These are phyloP conservation scores for Crax fasciolata DNA, from an alignment of 2,797 vertebrate species.

Conservation along the genomic window DNA sequence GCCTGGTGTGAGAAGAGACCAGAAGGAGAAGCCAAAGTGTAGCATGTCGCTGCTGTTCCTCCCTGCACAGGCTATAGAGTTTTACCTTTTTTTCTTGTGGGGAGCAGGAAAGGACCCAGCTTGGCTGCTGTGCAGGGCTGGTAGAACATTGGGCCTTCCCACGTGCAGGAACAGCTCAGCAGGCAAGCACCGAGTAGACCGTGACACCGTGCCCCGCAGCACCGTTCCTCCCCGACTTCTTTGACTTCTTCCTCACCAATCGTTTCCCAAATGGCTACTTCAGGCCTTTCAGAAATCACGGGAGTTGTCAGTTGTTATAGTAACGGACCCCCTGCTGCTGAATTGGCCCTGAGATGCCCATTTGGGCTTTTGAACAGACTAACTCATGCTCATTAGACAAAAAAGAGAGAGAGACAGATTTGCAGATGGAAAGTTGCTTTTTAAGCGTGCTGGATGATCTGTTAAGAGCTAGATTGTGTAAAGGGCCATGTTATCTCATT, in stretches of 20 bases:
- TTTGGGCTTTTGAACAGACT: constrained; percentile 73
- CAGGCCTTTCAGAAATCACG: constrained; percentile 67
- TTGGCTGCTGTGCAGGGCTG: not conserved
- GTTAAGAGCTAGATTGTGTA: constrained; percentile 39
- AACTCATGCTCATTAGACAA: constrained; percentile 76
- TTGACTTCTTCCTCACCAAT: constrained; percentile 56
- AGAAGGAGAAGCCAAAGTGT: rapidly evolving
- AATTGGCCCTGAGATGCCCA: constrained; percentile 76
- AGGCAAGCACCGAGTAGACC: not conserved
- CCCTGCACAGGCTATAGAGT: rapidly evolving
- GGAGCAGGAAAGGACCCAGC: not conserved
- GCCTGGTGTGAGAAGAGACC: not conserved
- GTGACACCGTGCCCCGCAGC: not conserved
- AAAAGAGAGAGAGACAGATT: constrained; percentile 67
- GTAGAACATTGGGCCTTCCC: not conserved
- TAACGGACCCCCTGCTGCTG: constrained; percentile 79
- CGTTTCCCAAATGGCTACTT: constrained; percentile 70
- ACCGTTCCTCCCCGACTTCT: constrained; percentile 37
- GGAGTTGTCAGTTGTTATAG: constrained; percentile 81
- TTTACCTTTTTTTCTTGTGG: not conserved
- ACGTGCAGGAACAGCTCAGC: not conserved
- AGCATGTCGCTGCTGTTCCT: not conserved
- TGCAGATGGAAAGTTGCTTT: constrained; percentile 65
- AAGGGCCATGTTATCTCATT: constrained; percentile 51
- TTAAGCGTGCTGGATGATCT: constrained; percentile 49